Base-by-base conservation (phyloP, 2,888 invertebrate genomes). In the Mythimna ferrago region DNA sequence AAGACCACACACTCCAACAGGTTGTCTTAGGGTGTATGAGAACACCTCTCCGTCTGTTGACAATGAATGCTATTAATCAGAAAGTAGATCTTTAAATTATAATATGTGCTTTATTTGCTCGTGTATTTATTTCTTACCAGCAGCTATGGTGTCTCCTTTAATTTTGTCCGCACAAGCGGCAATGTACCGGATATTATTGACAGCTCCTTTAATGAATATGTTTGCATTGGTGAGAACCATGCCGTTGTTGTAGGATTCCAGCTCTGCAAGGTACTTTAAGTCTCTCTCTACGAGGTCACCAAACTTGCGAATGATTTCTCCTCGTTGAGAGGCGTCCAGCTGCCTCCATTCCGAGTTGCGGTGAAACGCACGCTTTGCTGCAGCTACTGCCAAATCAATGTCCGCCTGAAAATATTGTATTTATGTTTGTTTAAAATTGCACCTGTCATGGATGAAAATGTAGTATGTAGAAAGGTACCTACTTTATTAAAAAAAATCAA, bases 231-330 rank as follows among this genome's bases (percentile, higher is more conserved):
- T 90, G 87, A 97, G 97, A 0, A 99, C 98, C 93, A 98, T 99
- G 35, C 99, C 99, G 93, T 99, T 99, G 92, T 99, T 98, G 77
- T 98, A 92, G 0, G 99, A 98, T 95, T 99, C 99, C 87, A 99
- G 95, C 86, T 98, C 98, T 58, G 98, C 97, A 61, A 99, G 89
- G 86, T 98, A 98, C 99, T 99, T 88, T 99, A 94, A 92, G 92
- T 99, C 98, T 60, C 98, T 96, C 89, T 98, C 98, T 14, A 99
- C 95, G 0, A 99, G 96, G 32, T 84, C 72, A 35, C 98, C 98
- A 73, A 99, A 95, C 81, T 97, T 97, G 91, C 97, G 94, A 6
- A 99, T 90, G 2, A 99, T 93, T 38, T 94, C 90, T 0, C 98
- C 98, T 68, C 99, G 96, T 53, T 97, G 94, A 0, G 98, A 98